phyloP scores from a whole-genome alignment of 2,113 vertebrate genomes.

The Antigone vipio region DNA sequence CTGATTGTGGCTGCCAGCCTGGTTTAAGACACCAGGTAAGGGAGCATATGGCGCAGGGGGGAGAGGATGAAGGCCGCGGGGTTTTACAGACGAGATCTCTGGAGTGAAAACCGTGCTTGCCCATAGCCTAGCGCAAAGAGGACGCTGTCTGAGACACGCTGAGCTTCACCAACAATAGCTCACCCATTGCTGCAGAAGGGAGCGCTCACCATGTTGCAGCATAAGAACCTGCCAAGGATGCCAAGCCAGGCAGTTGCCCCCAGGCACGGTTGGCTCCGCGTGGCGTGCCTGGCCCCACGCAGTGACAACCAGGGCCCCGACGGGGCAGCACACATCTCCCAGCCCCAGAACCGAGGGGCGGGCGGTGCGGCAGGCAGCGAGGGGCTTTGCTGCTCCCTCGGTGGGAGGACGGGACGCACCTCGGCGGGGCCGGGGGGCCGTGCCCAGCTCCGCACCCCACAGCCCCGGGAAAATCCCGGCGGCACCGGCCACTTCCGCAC shows the following conservation, averaged over 20 bases:
- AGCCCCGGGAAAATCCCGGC: neutral
- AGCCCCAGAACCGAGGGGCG: neutral
- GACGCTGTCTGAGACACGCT: neutral
- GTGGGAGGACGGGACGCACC: neutral
- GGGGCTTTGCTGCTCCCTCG: neutral
- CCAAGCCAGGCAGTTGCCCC: neutral
- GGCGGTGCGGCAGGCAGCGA: neutral
- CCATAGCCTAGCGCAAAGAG: accelerated
- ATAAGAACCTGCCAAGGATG: neutral
- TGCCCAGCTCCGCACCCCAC: neutral
- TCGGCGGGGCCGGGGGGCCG: neutral
- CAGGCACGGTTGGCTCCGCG: accelerated
- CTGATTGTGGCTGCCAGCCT: neutral
- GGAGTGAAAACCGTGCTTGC: neutral
- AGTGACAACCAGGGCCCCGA: too few relatives aligned
- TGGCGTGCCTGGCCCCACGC: neutral
- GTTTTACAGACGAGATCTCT: neutral
- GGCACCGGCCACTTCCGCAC: neutral
- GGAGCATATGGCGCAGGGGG: neutral
- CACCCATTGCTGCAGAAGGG: neutral
- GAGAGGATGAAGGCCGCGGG: neutral
- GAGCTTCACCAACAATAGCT: neutral
- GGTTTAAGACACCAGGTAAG: neutral
- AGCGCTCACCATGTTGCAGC: neutral
- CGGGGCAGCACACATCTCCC: neutral